Evolutionary conservation across 2,888 invertebrate genomes (phyloP).

Genomic region (Brassicogethes aeneus): DNA sequence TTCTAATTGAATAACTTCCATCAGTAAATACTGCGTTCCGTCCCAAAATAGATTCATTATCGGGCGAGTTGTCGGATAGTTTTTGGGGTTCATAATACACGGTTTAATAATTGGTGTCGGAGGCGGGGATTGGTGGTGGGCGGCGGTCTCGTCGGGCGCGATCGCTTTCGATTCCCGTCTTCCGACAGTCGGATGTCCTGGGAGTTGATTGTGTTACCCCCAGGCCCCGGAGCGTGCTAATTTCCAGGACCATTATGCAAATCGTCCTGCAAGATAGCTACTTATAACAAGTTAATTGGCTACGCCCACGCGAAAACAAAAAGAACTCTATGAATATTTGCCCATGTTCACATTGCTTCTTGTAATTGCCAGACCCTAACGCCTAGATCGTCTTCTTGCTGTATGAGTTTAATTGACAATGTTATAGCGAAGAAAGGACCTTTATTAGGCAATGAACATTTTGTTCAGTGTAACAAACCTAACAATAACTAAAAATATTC

Average conservation of each 20-base stretch:
- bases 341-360: conserved; percentile 1
- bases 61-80: neutral
- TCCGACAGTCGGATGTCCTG: conserved; percentile 24
- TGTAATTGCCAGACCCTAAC: neutral
- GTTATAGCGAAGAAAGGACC: too few relatives aligned
- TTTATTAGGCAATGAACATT: too few relatives aligned
- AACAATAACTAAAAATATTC: too few relatives aligned
- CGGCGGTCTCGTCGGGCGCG: conserved; percentile 4
- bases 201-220: conserved; percentile 20
- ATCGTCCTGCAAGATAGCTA: conserved; percentile 19
- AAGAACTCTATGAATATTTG: conserved; percentile 11
- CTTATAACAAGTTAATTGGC: conserved; percentile 19
- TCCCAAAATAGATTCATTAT: neutral
- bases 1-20: neutral
- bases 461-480: too few relatives aligned
- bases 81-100: neutral
- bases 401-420: too few relatives aligned
- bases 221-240: conserved; percentile 15
- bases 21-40: neutral
- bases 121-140: neutral
- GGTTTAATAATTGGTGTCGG: neutral
- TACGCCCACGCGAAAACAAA: conserved; percentile 14
- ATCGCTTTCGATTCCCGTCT: conserved; percentile 22
- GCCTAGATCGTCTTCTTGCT: too few relatives aligned
- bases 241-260: conserved; percentile 23